Evolutionary conservation across 2,113 vertebrate genomes (phyloP), one percentile per base, ranked within the genome.

Genomic region (Trematocara macrostoma): DNA sequence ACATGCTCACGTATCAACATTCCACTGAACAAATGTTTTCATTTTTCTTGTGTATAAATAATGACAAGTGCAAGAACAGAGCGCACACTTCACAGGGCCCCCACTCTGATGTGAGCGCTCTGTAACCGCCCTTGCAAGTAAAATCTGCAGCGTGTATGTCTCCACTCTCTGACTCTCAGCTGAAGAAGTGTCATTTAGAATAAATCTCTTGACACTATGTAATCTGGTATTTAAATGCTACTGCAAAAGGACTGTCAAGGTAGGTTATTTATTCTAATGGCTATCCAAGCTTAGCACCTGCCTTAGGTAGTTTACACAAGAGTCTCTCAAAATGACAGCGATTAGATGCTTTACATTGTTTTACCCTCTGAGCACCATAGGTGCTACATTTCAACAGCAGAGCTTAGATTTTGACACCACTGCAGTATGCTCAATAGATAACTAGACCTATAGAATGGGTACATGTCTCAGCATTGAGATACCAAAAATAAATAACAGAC

Each of bases 191-290:
- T 29, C 26, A 29, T 29, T 29, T 29, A 29, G 26, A 29, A 29
- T 29, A 29, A 29, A 29, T 29, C 26, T 29, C 26, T 29, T 29
- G 26, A 29, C 26, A 29, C 26, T 29, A 29, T 29, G 26, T 29
- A 90, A 84, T 74, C 45, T 78, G 82, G 82, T 86, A 84, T 83
- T 85, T 64, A 74, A 83, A 34, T 67, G 20, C 52, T 88, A 84
- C 64, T 81, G 89, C 80, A 86, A 49, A 79, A 49, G 10, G 10
- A 53, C 40, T 59, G 53, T 79, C 84, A 42, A 5, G 4, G 15
- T 53, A 71, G 45, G 52, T 53, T 83, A 90, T 86, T 49, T 78
- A 84, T 79, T 55, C 31, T 61, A 47, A 52, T 57, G 52, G 64
- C 79, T 59, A 76, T 89, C 67, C 69, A 78, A 53, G 81, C 69